Base-by-base conservation (phyloP, 2,888 invertebrate genomes). In the Tenthredo notha region DNA sequence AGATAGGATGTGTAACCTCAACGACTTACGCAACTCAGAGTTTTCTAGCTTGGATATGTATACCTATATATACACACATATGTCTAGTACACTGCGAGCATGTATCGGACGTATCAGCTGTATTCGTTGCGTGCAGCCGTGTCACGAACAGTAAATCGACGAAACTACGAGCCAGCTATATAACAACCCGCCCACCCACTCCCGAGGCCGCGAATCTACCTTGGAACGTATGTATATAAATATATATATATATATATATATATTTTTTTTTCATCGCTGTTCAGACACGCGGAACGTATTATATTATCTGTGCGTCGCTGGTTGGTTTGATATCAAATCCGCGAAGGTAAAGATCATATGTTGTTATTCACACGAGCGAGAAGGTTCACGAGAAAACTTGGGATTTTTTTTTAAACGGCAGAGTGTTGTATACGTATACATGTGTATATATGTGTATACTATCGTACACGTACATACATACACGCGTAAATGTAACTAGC, bases 1-100 rank as follows among this genome's bases (percentile, higher is more conserved):
- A 83, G 83, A 83, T 83, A 70, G 65, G 29, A 25, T 47, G 83
- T 29, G 43, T 83, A 83, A 70, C 83, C 67, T 29, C 47, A 37
- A 83, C 47, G n/a, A 40, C 6, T 67, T 67, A 70, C 40, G 67
- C 21, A 70, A 80, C 77, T 40, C 37, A 29, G 50, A 77, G 33
- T 77, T 77, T 54, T 54, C 77, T 77, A 77, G 10, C 50, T 7
- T 15, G 54, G 10, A 47, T 77, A 43, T 1, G 10, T 37, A 21
- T n/a, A n/a, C 15, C 18, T 33, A 21, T 21, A n/a, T 21, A 58
- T 2, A 21, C 25, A 65, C 4, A 29, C 33, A 40, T 6, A n/a
- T 40, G 9, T 37, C 6, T 37, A 37, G 7, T 10, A 43, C 40
- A 43, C 40, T 10, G 40, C 40, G 40, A 43, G 10, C 10, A 43